A percentile compares a stretch with the other conserved stretches of the same genome.
These are phyloP conservation scores for Pantherophis alleghaniensis DNA, from an alignment of 2,797 vertebrate species.

Conservation along the genomic window DNA sequence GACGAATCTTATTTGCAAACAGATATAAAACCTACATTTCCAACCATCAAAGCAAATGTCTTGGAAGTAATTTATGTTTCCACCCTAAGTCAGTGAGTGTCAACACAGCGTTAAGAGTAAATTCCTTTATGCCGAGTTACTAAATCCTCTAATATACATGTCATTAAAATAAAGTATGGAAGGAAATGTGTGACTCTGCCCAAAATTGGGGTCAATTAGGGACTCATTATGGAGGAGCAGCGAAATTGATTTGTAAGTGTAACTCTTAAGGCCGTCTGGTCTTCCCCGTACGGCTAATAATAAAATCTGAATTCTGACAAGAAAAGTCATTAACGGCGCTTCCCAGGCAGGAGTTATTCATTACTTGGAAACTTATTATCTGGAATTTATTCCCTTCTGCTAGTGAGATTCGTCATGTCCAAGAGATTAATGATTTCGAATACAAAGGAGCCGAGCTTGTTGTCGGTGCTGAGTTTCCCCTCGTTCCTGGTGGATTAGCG, in stretches of 20 bases:
- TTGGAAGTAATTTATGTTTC: slow-evolving; percentile 56
- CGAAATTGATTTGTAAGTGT: slow-evolving; percentile 75
- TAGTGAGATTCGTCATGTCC: slow-evolving; percentile 70
- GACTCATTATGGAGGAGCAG: slow-evolving; percentile 65
- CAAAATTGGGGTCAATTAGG: slow-evolving; percentile 77
- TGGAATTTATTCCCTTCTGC: slow-evolving; percentile 66
- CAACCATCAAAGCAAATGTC: slow-evolving; percentile 46
- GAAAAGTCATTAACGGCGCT: slow-evolving; percentile 68
- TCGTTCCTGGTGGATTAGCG: slow-evolving; percentile 60
- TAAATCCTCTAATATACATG: slow-evolving; percentile 64
- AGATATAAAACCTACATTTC: slow-evolving; percentile 46
- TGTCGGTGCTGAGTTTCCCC: slow-evolving; percentile 52
- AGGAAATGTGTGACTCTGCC: slow-evolving; percentile 66
- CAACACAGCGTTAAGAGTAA: slow-evolving; percentile 63
- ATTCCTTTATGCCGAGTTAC: slow-evolving; percentile 54
- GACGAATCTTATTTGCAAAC: slow-evolving; percentile 51
- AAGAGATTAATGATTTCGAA: slow-evolving; percentile 68
- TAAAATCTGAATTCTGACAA: slow-evolving; percentile 74
- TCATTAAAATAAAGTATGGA: slow-evolving; percentile 67
- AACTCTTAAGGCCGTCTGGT: slow-evolving; percentile 62
- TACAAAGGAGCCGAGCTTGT: slow-evolving; percentile 55
- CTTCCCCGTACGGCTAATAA: slow-evolving; percentile 70
- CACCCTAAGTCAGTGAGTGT: slow-evolving; percentile 36
- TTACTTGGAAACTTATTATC: slow-evolving; percentile 71
- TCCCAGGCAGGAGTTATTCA: slow-evolving; percentile 68